phyloP scores from a whole-genome alignment of 2,113 vertebrate species.

The Gavialis gangeticus region DNA sequence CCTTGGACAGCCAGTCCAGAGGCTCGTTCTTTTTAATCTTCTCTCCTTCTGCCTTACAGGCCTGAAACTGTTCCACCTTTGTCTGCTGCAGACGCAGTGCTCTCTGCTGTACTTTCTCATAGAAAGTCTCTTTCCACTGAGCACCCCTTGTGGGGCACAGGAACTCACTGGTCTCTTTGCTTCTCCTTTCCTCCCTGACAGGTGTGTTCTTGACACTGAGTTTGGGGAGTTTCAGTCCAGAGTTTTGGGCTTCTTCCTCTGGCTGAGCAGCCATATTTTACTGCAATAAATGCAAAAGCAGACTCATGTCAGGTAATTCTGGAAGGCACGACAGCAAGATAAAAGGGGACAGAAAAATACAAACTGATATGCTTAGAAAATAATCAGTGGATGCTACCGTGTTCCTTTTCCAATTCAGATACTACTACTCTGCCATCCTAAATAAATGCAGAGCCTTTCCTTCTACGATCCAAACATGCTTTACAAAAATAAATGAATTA shows the following conservation, averaged over 20 bases:
- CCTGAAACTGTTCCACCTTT: conserved; percentile 41
- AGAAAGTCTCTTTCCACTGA: conserved; percentile 70
- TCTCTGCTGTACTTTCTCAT: conserved; percentile 72
- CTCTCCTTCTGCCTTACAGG: conserved; percentile 62
- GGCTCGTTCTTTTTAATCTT: conserved; percentile 55
- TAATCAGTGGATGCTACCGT: background rate
- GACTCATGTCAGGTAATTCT: background rate
- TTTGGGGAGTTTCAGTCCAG: background rate
- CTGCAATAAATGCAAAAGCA: conserved; percentile 25
- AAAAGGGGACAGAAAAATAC: background rate
- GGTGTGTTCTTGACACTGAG: background rate
- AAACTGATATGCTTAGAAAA: background rate
- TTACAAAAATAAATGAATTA: conserved; percentile 69
- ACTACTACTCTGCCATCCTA: conserved; percentile 36
- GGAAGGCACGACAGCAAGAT: conserved; percentile 5
- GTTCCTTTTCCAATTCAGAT: conserved; percentile 19
- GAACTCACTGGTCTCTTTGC: background rate
- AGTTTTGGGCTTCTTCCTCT: background rate
- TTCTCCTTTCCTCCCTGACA: background rate
- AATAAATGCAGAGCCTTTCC: conserved; percentile 40
- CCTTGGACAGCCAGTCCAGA: conserved; percentile 67
- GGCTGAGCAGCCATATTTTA: conserved; percentile 29
- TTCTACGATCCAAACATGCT: conserved; percentile 65
- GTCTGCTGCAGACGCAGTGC: conserved; percentile 71
- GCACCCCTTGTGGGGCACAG: background rate